phyloP scores from a whole-genome alignment of 2,113 vertebrate species.

The Naja naja region DNA sequence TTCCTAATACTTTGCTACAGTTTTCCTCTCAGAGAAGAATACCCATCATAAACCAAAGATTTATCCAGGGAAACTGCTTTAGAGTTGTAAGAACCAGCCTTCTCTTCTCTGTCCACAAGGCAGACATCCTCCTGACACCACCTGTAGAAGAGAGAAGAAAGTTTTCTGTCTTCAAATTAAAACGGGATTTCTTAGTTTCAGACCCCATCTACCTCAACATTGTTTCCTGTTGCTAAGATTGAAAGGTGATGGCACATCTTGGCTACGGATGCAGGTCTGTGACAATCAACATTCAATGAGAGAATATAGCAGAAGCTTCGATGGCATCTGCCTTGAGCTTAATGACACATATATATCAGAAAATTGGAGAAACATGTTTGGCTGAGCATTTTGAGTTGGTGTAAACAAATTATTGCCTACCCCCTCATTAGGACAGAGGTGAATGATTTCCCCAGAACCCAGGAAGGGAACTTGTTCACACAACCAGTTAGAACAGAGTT shows the following conservation, averaged over 20 bases:
- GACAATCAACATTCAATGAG: too few relatives aligned
- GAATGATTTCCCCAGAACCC: not conserved
- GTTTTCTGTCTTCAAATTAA: not conserved
- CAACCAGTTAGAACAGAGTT: not conserved
- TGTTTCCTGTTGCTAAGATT: not conserved
- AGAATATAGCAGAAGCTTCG: not conserved
- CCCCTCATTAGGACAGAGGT: not conserved
- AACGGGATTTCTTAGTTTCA: rapidly evolving
- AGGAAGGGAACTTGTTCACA: not conserved
- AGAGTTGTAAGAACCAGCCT: slow-evolving; percentile 60
- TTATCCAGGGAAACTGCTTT: slow-evolving; percentile 54
- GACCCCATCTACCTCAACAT: too few relatives aligned
- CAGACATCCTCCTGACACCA: slow-evolving; percentile 82
- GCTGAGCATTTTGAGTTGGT: too few relatives aligned
- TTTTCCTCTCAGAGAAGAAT: not conserved
- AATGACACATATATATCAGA: not conserved
- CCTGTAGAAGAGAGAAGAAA: slow-evolving; percentile 49
- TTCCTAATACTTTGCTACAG: not conserved
- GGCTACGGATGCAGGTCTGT: not conserved
- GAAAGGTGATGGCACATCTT: not conserved
- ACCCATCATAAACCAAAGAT: slow-evolving; percentile 67
- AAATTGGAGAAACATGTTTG: not conserved
- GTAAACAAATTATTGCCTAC: too few relatives aligned
- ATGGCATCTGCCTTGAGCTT: too few relatives aligned
- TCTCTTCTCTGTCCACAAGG: slow-evolving; percentile 59